Base-by-base conservation (phyloP, 2,113 vertebrate species). In the Alethe castanea region DNA sequence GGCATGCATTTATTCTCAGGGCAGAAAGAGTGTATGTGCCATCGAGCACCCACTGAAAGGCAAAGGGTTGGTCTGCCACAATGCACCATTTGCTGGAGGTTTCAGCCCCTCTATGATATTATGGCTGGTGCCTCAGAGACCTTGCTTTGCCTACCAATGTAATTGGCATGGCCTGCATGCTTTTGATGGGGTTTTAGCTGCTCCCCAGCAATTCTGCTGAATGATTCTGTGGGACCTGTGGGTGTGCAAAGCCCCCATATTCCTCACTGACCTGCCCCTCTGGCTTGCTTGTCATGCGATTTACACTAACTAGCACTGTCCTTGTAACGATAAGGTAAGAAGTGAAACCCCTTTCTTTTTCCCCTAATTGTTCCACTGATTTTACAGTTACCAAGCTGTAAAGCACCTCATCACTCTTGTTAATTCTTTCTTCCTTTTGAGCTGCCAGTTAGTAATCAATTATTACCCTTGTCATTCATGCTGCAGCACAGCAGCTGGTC, bases 381-480 rank as follows among this genome's bases (percentile, higher is more conserved):
- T 95, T 96, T 97, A 97, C 97, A 97, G 96, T 98, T 95, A 97
- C 92, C 92, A 96, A 97, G 97, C 96, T 96, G 94, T 95, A 97
- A 94, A 96, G 86, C 85, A 91, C 92, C 91, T 96, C 86, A 95
- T 96, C 79, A 54, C 94, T 62, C 92, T 94, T 97, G 96, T 94
- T 95, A 96, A 96, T 98, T 98, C 96, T 95, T 98, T 98, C 98
- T 95, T 97, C 97, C 97, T 97, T 96, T 96, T 97, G 98, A 98
- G 97, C 96, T 95, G 97, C 98, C 98, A 97, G 95, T 97, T 97
- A 98, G 95, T 98, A 97, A 98, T 99, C 98, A 98, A 98, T 99
- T 98, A 98, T 98, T 98, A 98, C 98, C 97, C 98, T 98, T 98
- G 98, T 98, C 98, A 98, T 98, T 98, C 98, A 97, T 95, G 97